Conservation (phyloP, 2,888 invertebrate species). For the Abscondita cerata region DNA sequence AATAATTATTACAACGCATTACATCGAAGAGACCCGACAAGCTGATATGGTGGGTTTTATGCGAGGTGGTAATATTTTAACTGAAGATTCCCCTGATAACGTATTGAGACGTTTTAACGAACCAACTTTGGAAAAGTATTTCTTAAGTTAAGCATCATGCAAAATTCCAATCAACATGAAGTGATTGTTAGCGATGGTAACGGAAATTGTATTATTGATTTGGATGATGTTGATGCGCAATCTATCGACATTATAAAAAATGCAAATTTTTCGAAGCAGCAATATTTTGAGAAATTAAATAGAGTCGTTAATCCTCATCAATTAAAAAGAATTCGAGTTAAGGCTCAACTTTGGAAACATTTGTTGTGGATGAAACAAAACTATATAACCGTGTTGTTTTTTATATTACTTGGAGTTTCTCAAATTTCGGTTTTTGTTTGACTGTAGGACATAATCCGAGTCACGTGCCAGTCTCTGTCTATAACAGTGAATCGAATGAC, state of each 20-base stretch:
- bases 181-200: conserved; percentile 76
- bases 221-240: not conserved
- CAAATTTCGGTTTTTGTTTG: conserved; percentile 89
- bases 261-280: not conserved
- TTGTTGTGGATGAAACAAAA: conserved; percentile 87
- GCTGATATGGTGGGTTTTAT: conserved; percentile 84
- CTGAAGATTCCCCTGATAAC: conserved; percentile 79
- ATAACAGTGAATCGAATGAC: conserved; percentile 74
- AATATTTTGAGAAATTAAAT: not conserved
- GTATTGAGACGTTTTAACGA: conserved; percentile 75
- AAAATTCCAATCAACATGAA: conserved; percentile 83
- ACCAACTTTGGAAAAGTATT: conserved; percentile 81
- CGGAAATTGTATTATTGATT: conserved; percentile 42
- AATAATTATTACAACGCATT: conserved; percentile 87
- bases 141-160: conserved; percentile 78
- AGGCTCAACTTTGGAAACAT: conserved; percentile 82
- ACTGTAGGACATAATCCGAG: conserved; percentile 86
- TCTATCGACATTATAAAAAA: not conserved
- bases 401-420: conserved; percentile 82
- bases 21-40: conserved; percentile 86
- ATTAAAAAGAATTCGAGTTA: conserved; percentile 60
- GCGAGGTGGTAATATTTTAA: conserved; percentile 82
- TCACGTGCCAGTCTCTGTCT: conserved; percentile 77
- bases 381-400: conserved; percentile 81
- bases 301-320: not conserved